Evolutionary conservation across 2,113 vertebrate genomes (phyloP).

Genomic region (Elanus axillaris): DNA sequence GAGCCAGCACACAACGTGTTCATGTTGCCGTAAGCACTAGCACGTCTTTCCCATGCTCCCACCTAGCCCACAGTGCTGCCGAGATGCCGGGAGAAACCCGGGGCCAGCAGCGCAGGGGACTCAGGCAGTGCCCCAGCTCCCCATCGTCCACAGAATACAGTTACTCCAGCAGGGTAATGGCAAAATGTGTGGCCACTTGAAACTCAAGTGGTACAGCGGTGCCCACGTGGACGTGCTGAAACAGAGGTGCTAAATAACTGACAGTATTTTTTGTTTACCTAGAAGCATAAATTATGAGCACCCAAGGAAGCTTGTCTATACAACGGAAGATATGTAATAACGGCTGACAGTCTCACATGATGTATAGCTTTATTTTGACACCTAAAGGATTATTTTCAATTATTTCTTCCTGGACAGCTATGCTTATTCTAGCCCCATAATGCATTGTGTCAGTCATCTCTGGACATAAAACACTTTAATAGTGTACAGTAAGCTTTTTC

Average conservation of each 20-base stretch:
- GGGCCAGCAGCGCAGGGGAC: not conserved
- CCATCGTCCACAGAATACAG: not conserved
- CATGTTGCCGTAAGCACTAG: fast-evolving
- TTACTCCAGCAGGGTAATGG: not conserved
- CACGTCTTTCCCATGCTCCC: fast-evolving
- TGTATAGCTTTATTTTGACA: constrained; percentile 68
- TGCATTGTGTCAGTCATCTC: constrained; percentile 67
- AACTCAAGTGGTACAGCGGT: not conserved
- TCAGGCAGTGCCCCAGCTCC: fast-evolving
- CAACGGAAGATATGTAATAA: constrained; percentile 48
- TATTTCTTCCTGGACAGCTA: constrained; percentile 74
- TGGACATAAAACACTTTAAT: constrained; percentile 69
- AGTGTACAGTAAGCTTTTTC: constrained; percentile 60
- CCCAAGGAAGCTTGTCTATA: constrained; percentile 34
- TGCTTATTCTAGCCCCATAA: constrained; percentile 71
- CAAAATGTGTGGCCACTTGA: not conserved
- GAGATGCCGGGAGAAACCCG: fast-evolving
- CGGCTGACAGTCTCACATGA: constrained; percentile 47
- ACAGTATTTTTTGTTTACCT: constrained; percentile 22
- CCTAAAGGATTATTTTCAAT: constrained; percentile 74
- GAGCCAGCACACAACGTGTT: fast-evolving
- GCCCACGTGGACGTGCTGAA: not conserved
- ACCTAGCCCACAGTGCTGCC: fast-evolving
- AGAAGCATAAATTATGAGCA: constrained; percentile 50
- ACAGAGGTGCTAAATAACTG: not conserved